Evolutionary conservation across 2,113 vertebrate genomes (phyloP), one percentile per base, ranked within the genome.

Genomic region (Paraplagusia blochii): DNA sequence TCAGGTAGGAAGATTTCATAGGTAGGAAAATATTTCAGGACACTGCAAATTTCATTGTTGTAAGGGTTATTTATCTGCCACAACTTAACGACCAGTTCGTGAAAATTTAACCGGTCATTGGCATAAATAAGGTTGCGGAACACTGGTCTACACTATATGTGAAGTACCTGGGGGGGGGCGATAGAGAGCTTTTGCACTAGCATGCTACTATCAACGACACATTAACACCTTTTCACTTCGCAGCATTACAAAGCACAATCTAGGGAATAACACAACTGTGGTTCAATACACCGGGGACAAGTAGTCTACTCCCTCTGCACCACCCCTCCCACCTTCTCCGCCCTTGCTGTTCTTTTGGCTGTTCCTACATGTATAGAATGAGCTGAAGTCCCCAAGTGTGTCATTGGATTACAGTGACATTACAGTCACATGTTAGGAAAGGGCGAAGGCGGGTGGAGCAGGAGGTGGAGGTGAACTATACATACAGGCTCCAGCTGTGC

Each of bases 141-240:
- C n/a, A n/a, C n/a, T n/a, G n/a, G n/a, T n/a, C 22, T 29, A 29
- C 2, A 6, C 22, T 29, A 29, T 29, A 29, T 29, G 22, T 29
- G 22, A 6, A 29, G n/a, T n/a, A n/a, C n/a, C n/a, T n/a, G n/a
- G n/a, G n/a, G n/a, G n/a, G n/a, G n/a, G n/a, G n/a, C n/a, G n/a
- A n/a, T n/a, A n/a, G n/a, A n/a, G n/a, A n/a, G 49, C 29, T n/a
- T 44, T 40, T 40, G 39, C 49, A 11, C 45, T 40, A 36, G 40
- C 49, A 11, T 44, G 43, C 68, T 62, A 80, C 68, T 73, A 36
- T 65, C 58, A 54, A 66, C 48, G 36, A 56, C 76, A 80, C 77
- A 86, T 88, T 85, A 85, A 77, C 82, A 76, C 74, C 69, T 74
- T 76, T 64, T 74, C 79, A 73, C 64, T 70, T 66, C 6, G 3